Evolutionary conservation across 2,888 invertebrate species (phyloP), one percentile per base, ranked within the genome.

Genomic region (Drosophila colorata): DNA sequence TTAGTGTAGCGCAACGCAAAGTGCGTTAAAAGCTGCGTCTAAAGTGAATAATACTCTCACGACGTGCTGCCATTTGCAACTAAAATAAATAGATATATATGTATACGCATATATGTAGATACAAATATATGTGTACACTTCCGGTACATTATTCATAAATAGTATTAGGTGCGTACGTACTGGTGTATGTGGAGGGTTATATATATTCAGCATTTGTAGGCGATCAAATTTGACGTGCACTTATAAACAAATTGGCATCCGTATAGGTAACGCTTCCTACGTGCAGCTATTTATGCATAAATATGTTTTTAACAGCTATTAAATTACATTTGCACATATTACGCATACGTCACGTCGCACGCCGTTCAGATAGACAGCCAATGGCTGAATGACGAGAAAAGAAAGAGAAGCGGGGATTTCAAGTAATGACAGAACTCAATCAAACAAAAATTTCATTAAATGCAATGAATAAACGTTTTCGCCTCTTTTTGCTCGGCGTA

Each of bases 21-120:
- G 63, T 61, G 65, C 52, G 69, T 48, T 86, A 86, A 69, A 71
- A 74, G 80, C 78, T 63, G 47, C 63, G 55, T 78, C 58, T 65
- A 78, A 84, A 71, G 85, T 84, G 89, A 88, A 87, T 78, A 88
- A 85, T 85, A 87, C 67, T 48, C 60, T 65, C 63, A 68, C 76
- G 85, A 88, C 84, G 89, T 85, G 84, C 73, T 78, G 74, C 70
- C 87, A 85, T 88, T 85, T 84, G 58, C 63, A 74, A 85, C 81
- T 88, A 67, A 83, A 87, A 88, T 83, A 86, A 86, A 86, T 74
- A 87, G 49, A 77, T 80, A 66, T 57, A 77, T 48, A 64, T 44
- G 52, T 31, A 57, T 46, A 43, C 8, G 46, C 43, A 23, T 20
- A 20, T 46, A 23, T 25, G n/a, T n/a, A 33, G 33, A 49, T 28